Conservation (phyloP, 2,888 invertebrate species). For the Hyposoter didymator region DNA sequence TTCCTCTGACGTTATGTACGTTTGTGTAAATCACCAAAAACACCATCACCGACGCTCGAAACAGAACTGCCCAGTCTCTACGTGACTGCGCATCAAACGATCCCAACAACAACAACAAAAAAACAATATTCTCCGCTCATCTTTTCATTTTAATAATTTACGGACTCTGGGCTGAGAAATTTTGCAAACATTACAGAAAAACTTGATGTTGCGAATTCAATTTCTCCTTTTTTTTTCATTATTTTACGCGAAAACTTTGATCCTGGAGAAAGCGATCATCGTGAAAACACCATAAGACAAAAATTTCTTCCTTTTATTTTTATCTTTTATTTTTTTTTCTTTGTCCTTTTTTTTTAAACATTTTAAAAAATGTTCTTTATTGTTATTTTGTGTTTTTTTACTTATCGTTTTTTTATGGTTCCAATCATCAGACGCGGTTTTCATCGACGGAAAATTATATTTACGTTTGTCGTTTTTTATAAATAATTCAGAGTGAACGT, state of each 20-base stretch:
- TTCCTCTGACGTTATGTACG: background rate
- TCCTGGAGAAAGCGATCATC: background rate
- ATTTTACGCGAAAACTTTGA: background rate
- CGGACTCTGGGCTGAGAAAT: background rate
- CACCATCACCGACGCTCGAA: background rate
- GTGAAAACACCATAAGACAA: background rate
- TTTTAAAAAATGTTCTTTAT: too few relatives aligned
- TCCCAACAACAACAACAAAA: background rate
- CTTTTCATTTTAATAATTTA: background rate
- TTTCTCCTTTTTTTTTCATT: background rate
- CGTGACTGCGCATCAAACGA: background rate
- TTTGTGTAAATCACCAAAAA: constrained; percentile 23
- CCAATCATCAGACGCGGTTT: background rate
- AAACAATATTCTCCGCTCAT: background rate
- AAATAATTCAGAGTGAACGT: too few relatives aligned
- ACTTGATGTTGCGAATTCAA: background rate
- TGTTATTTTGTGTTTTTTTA: background rate
- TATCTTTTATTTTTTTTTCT: too few relatives aligned
- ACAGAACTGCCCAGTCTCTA: constrained; percentile 4
- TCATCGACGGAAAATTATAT: too few relatives aligned
- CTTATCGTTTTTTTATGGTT: background rate
- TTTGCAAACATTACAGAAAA: background rate
- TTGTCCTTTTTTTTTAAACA: too few relatives aligned
- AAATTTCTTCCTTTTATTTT: background rate
- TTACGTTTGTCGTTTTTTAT: too few relatives aligned